Conservation (phyloP, 2,113 vertebrate genomes). For the Oriolus oriolus region DNA sequence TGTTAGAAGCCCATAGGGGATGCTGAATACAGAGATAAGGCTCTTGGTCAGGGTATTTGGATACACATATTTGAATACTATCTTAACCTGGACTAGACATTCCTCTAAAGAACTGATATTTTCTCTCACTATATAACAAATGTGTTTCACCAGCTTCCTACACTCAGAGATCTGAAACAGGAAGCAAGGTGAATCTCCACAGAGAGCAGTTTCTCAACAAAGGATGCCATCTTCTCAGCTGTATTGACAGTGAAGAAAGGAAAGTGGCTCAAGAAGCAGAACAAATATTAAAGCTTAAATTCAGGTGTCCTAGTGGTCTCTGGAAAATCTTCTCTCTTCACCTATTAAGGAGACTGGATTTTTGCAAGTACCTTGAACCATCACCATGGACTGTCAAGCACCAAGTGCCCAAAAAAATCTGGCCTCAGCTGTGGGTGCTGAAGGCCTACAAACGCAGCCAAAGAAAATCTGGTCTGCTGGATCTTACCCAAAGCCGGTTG, state of each 20-base stretch:
- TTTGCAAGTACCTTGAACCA: not conserved
- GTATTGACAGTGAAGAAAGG: not conserved
- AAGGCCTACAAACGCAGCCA: not conserved
- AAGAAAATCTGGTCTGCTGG: slow-evolving; percentile 12
- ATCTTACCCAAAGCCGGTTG: not conserved
- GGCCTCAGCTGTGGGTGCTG: not conserved
- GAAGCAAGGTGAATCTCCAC: not conserved
- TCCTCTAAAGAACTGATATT: not conserved
- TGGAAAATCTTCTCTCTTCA: not conserved
- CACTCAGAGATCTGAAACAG: not conserved
- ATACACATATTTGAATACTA: not conserved
- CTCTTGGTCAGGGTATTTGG: not conserved
- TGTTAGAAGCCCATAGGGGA: not conserved
- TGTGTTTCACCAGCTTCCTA: not conserved
- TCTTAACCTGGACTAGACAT: not conserved
- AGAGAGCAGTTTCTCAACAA: not conserved
- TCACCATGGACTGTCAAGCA: not conserved
- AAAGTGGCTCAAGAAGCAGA: not conserved
- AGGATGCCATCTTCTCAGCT: too few species aligned
- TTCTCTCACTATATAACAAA: not conserved
- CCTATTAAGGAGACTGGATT: not conserved
- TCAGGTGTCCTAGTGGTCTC: not conserved
- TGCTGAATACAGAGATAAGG: not conserved
- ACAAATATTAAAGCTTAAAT: not conserved
- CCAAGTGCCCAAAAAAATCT: not conserved